Percentiles rank a stretch among this genome's conserved stretches.
Evolutionary conservation across 2,797 vertebrate genomes (phyloP).

Genomic region (Melanotaenia boesemani): DNA sequence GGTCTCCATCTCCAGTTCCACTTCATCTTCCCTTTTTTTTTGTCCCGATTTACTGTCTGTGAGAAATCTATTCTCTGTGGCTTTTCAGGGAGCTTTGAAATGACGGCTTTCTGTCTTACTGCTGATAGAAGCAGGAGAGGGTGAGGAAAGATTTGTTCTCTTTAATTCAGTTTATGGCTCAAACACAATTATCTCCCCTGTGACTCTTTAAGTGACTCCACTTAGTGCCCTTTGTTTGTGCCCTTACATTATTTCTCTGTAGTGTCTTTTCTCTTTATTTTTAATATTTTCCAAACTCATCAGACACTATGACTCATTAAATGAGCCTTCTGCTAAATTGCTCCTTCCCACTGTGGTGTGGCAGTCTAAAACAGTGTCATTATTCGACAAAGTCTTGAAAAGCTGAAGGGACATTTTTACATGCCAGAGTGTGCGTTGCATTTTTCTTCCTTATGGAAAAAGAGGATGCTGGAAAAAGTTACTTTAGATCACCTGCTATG

Average conservation of each 20-base stretch:
- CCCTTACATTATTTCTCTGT: slow-evolving; percentile 32
- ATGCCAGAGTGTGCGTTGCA: slow-evolving; percentile 5
- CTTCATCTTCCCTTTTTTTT: slow-evolving; percentile 44
- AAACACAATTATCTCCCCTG: slow-evolving; percentile 59
- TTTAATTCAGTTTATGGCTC: slow-evolving; percentile 73
- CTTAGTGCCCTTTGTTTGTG: slow-evolving; percentile 43
- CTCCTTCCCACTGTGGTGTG: slow-evolving; percentile 1
- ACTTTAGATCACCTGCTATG: slow-evolving; percentile 12
- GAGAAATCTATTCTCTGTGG: slow-evolving; percentile 75
- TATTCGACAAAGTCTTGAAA: slow-evolving; percentile 11
- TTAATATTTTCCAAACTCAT: slow-evolving; percentile 42
- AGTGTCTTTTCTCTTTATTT: slow-evolving; percentile 34
- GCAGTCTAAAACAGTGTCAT: slow-evolving; percentile 10
- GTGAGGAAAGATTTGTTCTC: slow-evolving; percentile 52
- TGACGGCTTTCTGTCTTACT: slow-evolving; percentile 69
- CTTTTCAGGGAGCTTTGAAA: slow-evolving; percentile 76
- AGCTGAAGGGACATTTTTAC: slow-evolving; percentile 11
- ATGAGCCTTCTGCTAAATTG: slow-evolving; percentile 26
- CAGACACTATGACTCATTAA: slow-evolving; percentile 50
- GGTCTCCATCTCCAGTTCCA: slow-evolving; percentile 50
- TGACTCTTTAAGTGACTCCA: slow-evolving; percentile 57
- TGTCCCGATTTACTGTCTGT: slow-evolving; percentile 60
- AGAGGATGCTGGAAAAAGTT: slow-evolving; percentile 29
- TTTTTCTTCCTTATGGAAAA: slow-evolving; percentile 27
- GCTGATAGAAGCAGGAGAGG: slow-evolving; percentile 21